Evolutionary conservation across 2,888 invertebrate genomes (phyloP), one percentile per base, ranked within the genome.

Genomic region (Alviniconcha strummeri): DNA sequence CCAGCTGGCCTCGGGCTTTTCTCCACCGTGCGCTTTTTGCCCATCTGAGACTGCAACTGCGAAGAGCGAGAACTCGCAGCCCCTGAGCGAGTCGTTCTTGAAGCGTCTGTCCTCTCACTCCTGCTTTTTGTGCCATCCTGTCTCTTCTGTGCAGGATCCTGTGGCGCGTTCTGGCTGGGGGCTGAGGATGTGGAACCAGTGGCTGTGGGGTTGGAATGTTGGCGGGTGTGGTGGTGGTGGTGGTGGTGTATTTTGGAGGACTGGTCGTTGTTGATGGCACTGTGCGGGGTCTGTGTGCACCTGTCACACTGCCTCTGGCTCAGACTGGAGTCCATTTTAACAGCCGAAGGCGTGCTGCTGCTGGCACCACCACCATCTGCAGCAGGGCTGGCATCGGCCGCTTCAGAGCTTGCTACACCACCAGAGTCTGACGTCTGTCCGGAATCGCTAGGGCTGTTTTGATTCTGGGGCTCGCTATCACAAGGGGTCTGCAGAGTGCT

Each of bases 211-310:
- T 77, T 76, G 77, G 76, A 76, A 77, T 82, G 82, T 56, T 77
- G 77, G 55, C 76, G 82, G 55, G 11, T 64, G 74, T 74, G 76
- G 19, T 67, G 82, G 55, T 76, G 81, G 71, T 82, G 82, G 77
- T 82, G 82, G 77, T 82, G 82, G 56, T 76, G 67, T 15, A 82
- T 82, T 71, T 82, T 82, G 69, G 82, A 82, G 67, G 82, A 82
- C 75, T 82, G 82, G 19, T 69, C 56, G 67, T 82, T 82, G 82
- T 82, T 82, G 19, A 82, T 82, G 67, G 77, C 77, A 69, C 82
- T 82, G 36, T 82, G 82, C 36, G 76, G 76, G 67, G 82, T 82
- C 19, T 82, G 82, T n/a, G 82, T 82, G 52, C 82, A 82, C 71
- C 82, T 54, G 57, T 82, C 77, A n/a, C 77, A 82, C 69, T 69